Evolutionary conservation across 1,140 invertebrate species (phyloP).

Genomic region (Melitaea cinxia): DNA sequence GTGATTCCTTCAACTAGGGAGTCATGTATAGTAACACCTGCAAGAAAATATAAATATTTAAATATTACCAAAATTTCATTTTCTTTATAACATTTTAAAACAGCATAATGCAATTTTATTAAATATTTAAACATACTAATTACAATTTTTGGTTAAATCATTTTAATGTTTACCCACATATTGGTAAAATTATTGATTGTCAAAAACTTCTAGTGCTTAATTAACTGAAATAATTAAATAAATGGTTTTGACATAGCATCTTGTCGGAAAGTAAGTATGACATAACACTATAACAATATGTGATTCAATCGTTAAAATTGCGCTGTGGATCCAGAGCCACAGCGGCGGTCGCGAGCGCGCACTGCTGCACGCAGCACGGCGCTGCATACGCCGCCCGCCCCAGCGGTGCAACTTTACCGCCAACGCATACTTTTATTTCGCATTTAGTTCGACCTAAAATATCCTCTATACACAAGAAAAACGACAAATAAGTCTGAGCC

Average conservation of each 20-base stretch:
- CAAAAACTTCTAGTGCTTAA: background rate
- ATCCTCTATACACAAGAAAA: slow-evolving; percentile 44
- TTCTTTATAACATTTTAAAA: too few relatives aligned
- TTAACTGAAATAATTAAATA: background rate
- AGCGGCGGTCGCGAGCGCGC: slow-evolving; percentile 25
- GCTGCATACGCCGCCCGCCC: slow-evolving; percentile 20
- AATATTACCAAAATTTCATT: background rate
- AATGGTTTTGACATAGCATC: background rate
- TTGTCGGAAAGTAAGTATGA: slow-evolving; percentile 8
- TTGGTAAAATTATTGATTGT: slow-evolving; percentile 8
- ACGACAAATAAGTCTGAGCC: slow-evolving; percentile 51
- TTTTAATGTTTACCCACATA: slow-evolving; percentile 6
- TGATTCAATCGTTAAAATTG: slow-evolving; percentile 39
- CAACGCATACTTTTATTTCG: slow-evolving; percentile 18
- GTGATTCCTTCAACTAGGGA: slow-evolving; percentile 64
- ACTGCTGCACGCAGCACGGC: slow-evolving; percentile 18
- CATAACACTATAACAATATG: slow-evolving; percentile 28
- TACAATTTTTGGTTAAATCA: background rate
- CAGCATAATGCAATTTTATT: too few relatives aligned
- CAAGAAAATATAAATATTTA: slow-evolving; percentile 32
- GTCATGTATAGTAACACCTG: slow-evolving; percentile 67
- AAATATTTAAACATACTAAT: too few relatives aligned
- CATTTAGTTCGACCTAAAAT: slow-evolving; percentile 42
- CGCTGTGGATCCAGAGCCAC: slow-evolving; percentile 25
- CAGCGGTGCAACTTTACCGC: slow-evolving; percentile 24